Percentiles rank a stretch among this genome's conserved stretches.
Evolutionary conservation across 2,888 invertebrate genomes (phyloP).

Genomic region (Acleris emargana): DNA sequence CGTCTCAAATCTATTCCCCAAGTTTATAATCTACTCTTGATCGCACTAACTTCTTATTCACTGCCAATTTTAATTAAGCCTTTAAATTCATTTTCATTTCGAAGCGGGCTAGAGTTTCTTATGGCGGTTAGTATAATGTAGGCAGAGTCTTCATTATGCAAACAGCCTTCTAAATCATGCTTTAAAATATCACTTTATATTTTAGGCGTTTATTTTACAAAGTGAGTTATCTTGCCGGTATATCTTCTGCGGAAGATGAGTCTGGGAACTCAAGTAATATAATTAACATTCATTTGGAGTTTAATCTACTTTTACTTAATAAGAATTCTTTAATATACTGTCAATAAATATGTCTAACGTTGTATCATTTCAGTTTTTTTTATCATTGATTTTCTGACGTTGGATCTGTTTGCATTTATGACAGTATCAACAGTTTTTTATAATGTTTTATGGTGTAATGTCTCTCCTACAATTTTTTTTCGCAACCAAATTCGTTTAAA

Average conservation of each 20-base stretch:
- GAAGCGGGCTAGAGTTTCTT: conserved; percentile 17
- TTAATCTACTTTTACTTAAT: too few species aligned
- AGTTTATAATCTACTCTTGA: conserved; percentile 1
- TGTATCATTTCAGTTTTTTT: too few species aligned
- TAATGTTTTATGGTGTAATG: too few species aligned
- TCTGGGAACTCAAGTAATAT: not conserved
- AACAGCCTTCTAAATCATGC: conserved; percentile 23
- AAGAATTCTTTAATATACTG: too few species aligned
- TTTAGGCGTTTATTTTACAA: conserved; percentile 27
- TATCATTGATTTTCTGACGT: too few species aligned
- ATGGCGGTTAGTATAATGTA: conserved; percentile 15
- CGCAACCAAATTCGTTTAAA: too few species aligned
- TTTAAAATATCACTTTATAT: conserved; percentile 34
- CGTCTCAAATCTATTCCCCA: too few species aligned
- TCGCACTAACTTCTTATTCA: not conserved
- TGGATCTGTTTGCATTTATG: too few species aligned
- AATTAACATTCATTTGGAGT: not conserved
- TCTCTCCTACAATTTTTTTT: too few species aligned
- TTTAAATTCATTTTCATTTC: conserved; percentile 18
- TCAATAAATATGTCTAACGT: too few species aligned
- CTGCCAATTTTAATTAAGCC: conserved; percentile 27
- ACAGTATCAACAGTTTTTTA: too few species aligned
- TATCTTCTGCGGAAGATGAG: conserved; percentile 18
- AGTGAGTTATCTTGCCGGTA: conserved; percentile 15
- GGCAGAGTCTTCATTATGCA: conserved; percentile 28